Base-by-base conservation (phyloP, 2,888 invertebrate genomes). In the Oscheius sp. region DNA sequence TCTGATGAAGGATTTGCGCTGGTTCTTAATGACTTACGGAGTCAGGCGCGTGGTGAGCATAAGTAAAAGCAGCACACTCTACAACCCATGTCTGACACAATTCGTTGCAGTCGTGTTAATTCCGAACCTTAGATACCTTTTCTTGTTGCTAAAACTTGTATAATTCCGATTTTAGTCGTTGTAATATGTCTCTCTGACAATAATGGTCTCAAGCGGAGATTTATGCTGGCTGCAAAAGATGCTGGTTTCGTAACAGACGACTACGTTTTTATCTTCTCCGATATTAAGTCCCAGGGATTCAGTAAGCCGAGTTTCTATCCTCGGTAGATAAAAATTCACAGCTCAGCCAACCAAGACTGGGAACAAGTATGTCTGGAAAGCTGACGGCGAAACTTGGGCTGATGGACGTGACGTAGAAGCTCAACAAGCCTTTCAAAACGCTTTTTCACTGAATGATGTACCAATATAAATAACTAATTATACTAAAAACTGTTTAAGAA, bases 231-330 rank as follows among this genome's bases (percentile, higher is more conserved):
- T 5, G 78, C 80, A 2, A 74, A 76, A 13, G 84, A 85, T 58
- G 77, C 73, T 7, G 73, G 74, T 13, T 76, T 75, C 73, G 76
- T 81, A 48, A 84, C 77, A 2, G 82, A 84, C 48, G 87, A 87
- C 13, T 87, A 83, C 71, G 84, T 85, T 2, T 84, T 82, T 73
- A 72, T 85, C 1, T 79, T 85, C 35, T 74, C 82, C 0, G 84
- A 84, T 68, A 80, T 79, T 48, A 42, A 42, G 42, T 42, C 42
- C 7, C 42, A 42, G 42, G 42, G 42, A 55, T 55, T 29, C 29
- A 10, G 55, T 55, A 5, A n/a, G 55, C 4, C 29, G 42, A 3
- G 3, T 42, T 42, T 42, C 42, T 42, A 7, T 42, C 42, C 0
- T 7, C 29, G 53, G 29, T 4, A 50, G 37, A 70, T 32, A n/a